These are phyloP conservation scores for Palythoa caribaeorum DNA, from an alignment of 92 coral and sea anemone genomes.

Conservation along the genomic window DNA sequence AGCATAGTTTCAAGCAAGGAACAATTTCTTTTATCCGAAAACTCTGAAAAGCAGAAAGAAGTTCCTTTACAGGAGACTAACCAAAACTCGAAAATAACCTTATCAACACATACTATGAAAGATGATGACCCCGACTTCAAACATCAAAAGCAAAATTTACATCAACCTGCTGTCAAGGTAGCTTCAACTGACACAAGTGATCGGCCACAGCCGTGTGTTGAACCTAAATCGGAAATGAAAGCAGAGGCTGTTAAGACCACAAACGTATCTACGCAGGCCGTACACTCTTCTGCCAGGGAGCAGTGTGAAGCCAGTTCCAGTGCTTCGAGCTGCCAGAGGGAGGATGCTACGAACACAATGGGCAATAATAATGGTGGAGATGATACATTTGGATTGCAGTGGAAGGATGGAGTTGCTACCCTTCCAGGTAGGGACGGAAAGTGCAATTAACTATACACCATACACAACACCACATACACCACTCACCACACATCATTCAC, in stretches of 20 bases:
- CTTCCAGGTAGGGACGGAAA: conserved; percentile 60
- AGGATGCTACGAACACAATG: background rate
- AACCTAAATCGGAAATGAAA: conserved; percentile 7
- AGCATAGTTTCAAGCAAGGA: background rate
- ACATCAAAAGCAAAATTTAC: background rate
- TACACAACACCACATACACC: no score
- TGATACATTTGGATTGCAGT: conserved; percentile 73
- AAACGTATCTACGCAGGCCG: conserved; percentile 34
- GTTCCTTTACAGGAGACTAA: background rate
- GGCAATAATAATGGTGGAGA: background rate
- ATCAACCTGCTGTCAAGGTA: conserved; percentile 16
- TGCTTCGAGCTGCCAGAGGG: background rate
- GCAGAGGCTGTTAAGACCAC: conserved; percentile 27
- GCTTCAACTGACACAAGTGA: conserved; percentile 43
- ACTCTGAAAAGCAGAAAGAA: background rate
- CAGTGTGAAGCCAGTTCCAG: background rate
- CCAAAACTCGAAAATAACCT: background rate
- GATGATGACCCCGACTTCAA: background rate
- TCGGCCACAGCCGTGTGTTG: background rate
- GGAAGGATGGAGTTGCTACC: conserved; percentile 81
- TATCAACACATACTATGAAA: background rate
- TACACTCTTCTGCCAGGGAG: background rate
- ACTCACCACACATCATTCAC: no score
- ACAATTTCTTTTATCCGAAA: background rate
- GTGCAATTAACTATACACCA: no score